Percentiles rank a stretch among this genome's conserved stretches.
phyloP scores from a whole-genome alignment of 2,888 invertebrate species.

The Frankliniella intonsa region DNA sequence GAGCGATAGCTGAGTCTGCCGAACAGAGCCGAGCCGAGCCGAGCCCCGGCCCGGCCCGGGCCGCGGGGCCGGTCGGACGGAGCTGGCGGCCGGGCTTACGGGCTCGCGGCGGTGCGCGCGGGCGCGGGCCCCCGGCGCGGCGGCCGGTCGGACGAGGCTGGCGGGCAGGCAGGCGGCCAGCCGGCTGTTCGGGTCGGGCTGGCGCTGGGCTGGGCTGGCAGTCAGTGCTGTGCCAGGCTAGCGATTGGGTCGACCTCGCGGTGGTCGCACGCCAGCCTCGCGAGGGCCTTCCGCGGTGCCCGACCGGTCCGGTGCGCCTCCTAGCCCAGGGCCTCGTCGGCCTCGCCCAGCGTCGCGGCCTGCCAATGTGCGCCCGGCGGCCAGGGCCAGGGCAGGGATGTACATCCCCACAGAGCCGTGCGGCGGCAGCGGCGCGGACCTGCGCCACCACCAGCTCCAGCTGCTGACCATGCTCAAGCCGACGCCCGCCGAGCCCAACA shows the following conservation, averaged over 20 bases:
- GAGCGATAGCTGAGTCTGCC: conserved; percentile 11
- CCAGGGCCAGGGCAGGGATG: conserved; percentile 11
- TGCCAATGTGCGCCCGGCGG: neutral
- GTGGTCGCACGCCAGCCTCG: too few relatives aligned
- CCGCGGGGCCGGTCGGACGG: too few relatives aligned
- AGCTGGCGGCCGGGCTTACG: too few relatives aligned
- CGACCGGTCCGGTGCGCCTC: neutral
- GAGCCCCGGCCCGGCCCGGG: neutral
- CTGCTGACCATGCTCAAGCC: conserved; percentile 21
- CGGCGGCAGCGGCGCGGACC: neutral
- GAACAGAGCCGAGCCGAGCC: conserved; percentile 1
- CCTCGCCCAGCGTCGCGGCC: neutral
- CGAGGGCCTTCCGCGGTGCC: too few relatives aligned
- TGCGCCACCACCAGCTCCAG: neutral
- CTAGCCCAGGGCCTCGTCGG: neutral
- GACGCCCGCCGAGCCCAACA: neutral
- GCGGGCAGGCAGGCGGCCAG: neutral
- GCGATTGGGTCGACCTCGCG: too few relatives aligned
- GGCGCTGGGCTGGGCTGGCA: neutral
- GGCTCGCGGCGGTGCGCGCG: too few relatives aligned
- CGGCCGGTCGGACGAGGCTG: neutral
- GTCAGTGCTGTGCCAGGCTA: too few relatives aligned
- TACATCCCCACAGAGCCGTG: neutral
- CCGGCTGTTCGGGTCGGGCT: neutral
- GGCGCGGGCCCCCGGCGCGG: too few relatives aligned